Evolutionary conservation across 2,888 invertebrate species (phyloP).

Genomic region (Lasioglossum oenotherae): DNA sequence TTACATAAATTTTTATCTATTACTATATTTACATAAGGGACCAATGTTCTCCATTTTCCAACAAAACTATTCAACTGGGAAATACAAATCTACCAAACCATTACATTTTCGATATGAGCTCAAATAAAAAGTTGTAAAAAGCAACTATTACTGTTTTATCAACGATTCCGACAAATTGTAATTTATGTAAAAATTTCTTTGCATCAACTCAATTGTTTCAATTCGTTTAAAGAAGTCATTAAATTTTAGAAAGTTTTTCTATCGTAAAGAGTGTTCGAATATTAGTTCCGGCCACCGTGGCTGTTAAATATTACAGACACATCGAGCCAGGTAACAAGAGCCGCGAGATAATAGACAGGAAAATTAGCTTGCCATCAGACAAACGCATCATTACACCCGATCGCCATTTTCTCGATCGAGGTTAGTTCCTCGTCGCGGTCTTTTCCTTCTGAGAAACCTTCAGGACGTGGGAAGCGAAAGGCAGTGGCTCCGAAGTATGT

Average conservation of each 20-base stretch:
- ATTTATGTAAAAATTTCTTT: too few relatives aligned
- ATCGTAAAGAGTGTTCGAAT: neutral
- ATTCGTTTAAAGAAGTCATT: neutral
- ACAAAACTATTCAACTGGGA: too few relatives aligned
- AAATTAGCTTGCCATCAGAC: neutral
- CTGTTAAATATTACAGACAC: too few relatives aligned
- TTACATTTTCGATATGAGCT: too few relatives aligned
- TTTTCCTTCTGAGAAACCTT: slow-evolving; percentile 74
- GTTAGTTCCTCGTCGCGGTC: slow-evolving; percentile 46
- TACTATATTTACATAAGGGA: too few relatives aligned
- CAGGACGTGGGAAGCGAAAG: slow-evolving; percentile 81
- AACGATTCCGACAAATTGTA: too few relatives aligned
- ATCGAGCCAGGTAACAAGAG: neutral
- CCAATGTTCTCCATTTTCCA: too few relatives aligned
- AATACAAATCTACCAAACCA: too few relatives aligned
- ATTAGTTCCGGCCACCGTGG: neutral
- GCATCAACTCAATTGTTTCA: too few relatives aligned
- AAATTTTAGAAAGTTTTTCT: neutral
- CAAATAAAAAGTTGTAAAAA: too few relatives aligned
- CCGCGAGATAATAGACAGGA: neutral
- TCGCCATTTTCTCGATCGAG: slow-evolving; percentile 32
- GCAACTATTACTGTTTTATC: too few relatives aligned
- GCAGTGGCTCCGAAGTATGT: slow-evolving; percentile 62
- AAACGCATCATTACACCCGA: slow-evolving; percentile 49
- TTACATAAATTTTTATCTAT: too few relatives aligned